Conservation (phyloP, 1,140 invertebrate genomes). For the Paraescarpia echinospica region DNA sequence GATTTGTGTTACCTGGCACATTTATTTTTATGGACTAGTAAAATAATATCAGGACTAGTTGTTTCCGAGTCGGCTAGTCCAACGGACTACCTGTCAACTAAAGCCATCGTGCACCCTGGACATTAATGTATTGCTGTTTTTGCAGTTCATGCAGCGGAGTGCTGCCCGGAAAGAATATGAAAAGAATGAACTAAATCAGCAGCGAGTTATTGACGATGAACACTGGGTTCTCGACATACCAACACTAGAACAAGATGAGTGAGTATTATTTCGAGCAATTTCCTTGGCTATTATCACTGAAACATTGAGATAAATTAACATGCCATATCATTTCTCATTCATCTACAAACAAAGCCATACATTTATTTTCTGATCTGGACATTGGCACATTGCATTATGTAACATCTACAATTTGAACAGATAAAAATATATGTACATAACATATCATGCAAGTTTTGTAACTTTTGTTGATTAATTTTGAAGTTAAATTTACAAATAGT, state of each 20-base stretch:
- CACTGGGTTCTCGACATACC: slow-evolving; percentile 58
- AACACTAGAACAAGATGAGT: slow-evolving; percentile 64
- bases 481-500: slow-evolving; percentile 27
- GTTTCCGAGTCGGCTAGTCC: too few relatives aligned
- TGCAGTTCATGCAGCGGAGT: slow-evolving; percentile 84
- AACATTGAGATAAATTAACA: not conserved
- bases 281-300: not conserved
- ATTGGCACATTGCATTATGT: too few relatives aligned
- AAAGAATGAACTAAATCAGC: slow-evolving; percentile 71
- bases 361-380: not conserved
- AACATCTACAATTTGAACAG: too few relatives aligned
- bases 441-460: too few relatives aligned
- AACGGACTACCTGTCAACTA: too few relatives aligned
- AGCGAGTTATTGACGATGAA: slow-evolving; percentile 68
- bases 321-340: not conserved
- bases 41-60: too few relatives aligned
- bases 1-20: too few relatives aligned
- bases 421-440: too few relatives aligned
- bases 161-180: slow-evolving; percentile 79
- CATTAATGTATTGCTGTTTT: slow-evolving; percentile 26
- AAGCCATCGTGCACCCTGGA: too few relatives aligned
- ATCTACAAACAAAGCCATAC: not conserved
- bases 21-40: too few relatives aligned
- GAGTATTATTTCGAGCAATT: slow-evolving; percentile 42
- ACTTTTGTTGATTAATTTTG: slow-evolving; percentile 10